Evolutionary conservation across 1,140 invertebrate genomes (phyloP).

Genomic region (Pogonognathellus flavescens): DNA sequence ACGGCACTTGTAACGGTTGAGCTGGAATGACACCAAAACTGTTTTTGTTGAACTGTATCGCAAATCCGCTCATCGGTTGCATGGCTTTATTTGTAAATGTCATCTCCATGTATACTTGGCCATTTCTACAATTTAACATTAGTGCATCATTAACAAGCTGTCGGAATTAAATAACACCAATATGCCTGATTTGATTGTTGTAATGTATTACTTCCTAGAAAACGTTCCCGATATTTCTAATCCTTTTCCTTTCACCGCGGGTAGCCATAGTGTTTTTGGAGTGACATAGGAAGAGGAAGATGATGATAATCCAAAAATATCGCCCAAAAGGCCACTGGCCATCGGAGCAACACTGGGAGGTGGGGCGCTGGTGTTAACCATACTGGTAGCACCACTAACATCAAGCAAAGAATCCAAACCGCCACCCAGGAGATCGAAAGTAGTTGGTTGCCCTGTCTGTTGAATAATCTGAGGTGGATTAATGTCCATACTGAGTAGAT

Average conservation of each 20-base stretch:
- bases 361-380: slow-evolving; percentile 36
- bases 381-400: slow-evolving; percentile 67
- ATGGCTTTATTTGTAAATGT: slow-evolving; percentile 98
- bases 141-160: too few species aligned
- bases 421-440: slow-evolving; percentile 81
- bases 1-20: slow-evolving; percentile 82
- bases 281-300: slow-evolving; percentile 79
- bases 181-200: neutral
- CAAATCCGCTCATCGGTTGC: slow-evolving; percentile 96
- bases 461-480: slow-evolving; percentile 71
- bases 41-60: slow-evolving; percentile 99
- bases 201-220: slow-evolving; percentile 76
- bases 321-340: slow-evolving; percentile 83
- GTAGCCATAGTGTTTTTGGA: slow-evolving; percentile 92
- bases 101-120: slow-evolving; percentile 95
- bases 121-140: slow-evolving; percentile 79
- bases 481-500: slow-evolving; percentile 96
- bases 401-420: slow-evolving; percentile 86
- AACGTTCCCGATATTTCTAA: slow-evolving; percentile 98
- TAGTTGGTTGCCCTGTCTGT: slow-evolving; percentile 72
- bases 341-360: slow-evolving; percentile 65
- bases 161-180: slow-evolving; percentile 17
- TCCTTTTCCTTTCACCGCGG: slow-evolving; percentile 97
- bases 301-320: slow-evolving; percentile 88
- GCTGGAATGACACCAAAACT: slow-evolving; percentile 93